These are phyloP conservation scores for Natator depressus DNA, from an alignment of 2,113 vertebrate species.

Conservation along the genomic window DNA sequence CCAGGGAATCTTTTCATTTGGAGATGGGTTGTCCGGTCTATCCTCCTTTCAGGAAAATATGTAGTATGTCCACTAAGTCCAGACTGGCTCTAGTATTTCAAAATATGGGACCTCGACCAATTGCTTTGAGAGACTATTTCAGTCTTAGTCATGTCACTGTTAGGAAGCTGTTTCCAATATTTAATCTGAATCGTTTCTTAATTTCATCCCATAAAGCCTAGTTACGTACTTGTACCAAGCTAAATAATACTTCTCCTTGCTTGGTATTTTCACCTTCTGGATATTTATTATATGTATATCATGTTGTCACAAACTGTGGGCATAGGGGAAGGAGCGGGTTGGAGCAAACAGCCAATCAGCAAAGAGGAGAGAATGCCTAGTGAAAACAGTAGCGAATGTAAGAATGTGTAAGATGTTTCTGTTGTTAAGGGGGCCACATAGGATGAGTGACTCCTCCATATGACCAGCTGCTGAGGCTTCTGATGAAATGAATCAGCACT, in stretches of 20 bases:
- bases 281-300: background rate
- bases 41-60: background rate
- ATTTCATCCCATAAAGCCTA: background rate
- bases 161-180: background rate
- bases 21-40: background rate
- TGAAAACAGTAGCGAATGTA: background rate
- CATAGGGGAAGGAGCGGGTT: background rate
- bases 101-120: background rate
- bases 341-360: too few relatives aligned
- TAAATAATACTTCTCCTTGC: background rate
- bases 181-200: background rate
- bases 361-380: background rate
- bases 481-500: background rate
- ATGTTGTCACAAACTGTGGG: background rate
- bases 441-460: background rate
- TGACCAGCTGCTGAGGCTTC: background rate
- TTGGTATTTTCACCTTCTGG: background rate
- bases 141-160: background rate
- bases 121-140: background rate
- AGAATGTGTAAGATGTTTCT: background rate
- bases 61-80: background rate
- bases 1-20: background rate
- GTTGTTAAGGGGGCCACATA: background rate
- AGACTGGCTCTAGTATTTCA: background rate
- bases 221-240: background rate